A percentile compares a stretch with the other conserved stretches of the same genome.
phyloP scores from a whole-genome alignment of 92 coral and sea anemone genomes.

The Bergia puertoricense region DNA sequence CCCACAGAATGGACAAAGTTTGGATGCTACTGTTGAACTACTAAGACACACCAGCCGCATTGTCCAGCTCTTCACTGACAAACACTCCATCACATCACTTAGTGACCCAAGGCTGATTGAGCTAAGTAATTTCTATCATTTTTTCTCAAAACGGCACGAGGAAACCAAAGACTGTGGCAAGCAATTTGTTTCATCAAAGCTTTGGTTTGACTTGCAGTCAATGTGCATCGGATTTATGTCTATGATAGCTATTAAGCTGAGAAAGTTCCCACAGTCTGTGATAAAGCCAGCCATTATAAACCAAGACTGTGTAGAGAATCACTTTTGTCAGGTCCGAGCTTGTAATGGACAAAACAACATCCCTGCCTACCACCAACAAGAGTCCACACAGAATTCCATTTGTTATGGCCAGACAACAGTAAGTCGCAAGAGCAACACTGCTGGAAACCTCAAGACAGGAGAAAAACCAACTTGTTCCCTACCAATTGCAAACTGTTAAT shows the following conservation, averaged over 20 bases:
- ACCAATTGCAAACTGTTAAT: neutral
- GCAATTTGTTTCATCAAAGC: slow-evolving; percentile 50
- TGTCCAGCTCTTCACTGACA: slow-evolving; percentile 22
- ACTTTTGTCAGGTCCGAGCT: slow-evolving; percentile 62
- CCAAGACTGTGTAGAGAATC: slow-evolving; percentile 70
- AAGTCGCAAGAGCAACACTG: slow-evolving; percentile 39
- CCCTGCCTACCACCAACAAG: slow-evolving; percentile 53
- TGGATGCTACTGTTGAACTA: slow-evolving; percentile 23
- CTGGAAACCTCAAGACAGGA: neutral
- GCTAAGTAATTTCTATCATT: neutral
- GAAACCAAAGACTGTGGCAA: slow-evolving; percentile 9
- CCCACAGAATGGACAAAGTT: slow-evolving; percentile 1
- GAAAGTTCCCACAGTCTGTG: slow-evolving; percentile 50
- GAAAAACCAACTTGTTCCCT: neutral
- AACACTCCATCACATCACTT: slow-evolving; percentile 11
- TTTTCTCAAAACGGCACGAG: slow-evolving; percentile 16
- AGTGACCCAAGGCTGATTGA: slow-evolving; percentile 24
- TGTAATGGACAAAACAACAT: slow-evolving; percentile 69
- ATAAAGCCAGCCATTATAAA: slow-evolving; percentile 72
- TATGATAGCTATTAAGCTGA: slow-evolving; percentile 44
- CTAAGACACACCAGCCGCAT: slow-evolving; percentile 37
- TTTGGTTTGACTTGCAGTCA: slow-evolving; percentile 64
- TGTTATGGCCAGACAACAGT: slow-evolving; percentile 58
- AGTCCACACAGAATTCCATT: slow-evolving; percentile 56
- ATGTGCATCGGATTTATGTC: slow-evolving; percentile 58